These are phyloP conservation scores for Zaprionus inermis DNA, from an alignment of 1,140 invertebrate genomes.

Conservation along the genomic window DNA sequence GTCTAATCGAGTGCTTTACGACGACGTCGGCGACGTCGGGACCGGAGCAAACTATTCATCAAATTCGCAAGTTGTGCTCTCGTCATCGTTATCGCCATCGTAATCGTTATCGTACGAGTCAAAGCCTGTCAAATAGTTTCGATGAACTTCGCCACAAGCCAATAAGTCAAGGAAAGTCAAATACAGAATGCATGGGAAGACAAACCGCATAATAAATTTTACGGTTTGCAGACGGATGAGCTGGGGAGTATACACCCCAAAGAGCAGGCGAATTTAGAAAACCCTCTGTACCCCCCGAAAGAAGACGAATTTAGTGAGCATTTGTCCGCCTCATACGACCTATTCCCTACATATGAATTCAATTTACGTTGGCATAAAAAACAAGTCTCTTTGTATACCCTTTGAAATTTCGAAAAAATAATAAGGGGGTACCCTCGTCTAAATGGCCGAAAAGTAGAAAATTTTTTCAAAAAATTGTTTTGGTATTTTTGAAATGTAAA, in stretches of 20 bases:
- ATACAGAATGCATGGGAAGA: neutral
- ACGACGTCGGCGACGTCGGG: slow-evolving; percentile 17
- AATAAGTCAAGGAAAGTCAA: slow-evolving; percentile 17
- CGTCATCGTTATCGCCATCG: slow-evolving; percentile 12
- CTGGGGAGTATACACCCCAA: too few species aligned
- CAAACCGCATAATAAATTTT: slow-evolving; percentile 73
- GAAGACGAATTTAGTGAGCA: slow-evolving; percentile 69
- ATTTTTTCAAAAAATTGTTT: too few species aligned
- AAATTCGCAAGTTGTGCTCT: slow-evolving; percentile 51
- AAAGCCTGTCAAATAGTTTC: slow-evolving; percentile 75
- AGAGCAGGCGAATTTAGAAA: too few species aligned
- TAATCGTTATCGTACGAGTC: slow-evolving; percentile 53
- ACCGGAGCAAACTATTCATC: slow-evolving; percentile 47
- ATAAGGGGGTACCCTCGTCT: too few species aligned
- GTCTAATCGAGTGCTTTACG: slow-evolving; percentile 39
- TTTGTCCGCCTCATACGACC: slow-evolving; percentile 48
- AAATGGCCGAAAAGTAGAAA: too few species aligned
- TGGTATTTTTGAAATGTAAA: too few species aligned
- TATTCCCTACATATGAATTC: slow-evolving; percentile 60
- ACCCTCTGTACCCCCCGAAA: too few species aligned
- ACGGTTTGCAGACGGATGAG: slow-evolving; percentile 32
- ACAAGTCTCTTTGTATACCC: slow-evolving; percentile 3
- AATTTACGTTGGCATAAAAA: slow-evolving; percentile 64
- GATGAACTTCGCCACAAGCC: slow-evolving; percentile 71
- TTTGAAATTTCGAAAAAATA: too few species aligned